Evolutionary conservation across 2,113 vertebrate genomes (phyloP).

Genomic region (Sinocyclocheilus rhinocerous): DNA sequence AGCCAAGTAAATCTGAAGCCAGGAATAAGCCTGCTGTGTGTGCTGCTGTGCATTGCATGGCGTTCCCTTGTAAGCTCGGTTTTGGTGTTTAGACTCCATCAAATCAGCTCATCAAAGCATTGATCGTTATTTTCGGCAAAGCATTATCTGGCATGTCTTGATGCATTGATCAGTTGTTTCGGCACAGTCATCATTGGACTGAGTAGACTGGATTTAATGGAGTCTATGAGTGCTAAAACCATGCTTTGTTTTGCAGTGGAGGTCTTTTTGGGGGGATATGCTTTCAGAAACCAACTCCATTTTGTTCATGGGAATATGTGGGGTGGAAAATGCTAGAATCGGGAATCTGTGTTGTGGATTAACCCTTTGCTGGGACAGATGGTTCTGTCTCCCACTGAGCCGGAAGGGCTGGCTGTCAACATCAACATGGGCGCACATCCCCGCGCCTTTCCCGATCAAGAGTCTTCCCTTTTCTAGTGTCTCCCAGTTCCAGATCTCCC

Average conservation of each 20-base stretch:
- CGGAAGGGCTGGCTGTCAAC: constrained; percentile 48
- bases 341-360: constrained; percentile 76
- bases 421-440: constrained; percentile 66
- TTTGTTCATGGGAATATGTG: constrained; percentile 4
- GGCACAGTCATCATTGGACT: neutral
- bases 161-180: neutral
- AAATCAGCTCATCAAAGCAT: neutral
- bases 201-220: neutral
- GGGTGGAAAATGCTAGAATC: constrained; percentile 51
- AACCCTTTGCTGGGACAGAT: constrained; percentile 81
- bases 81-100: no score
- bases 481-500: neutral
- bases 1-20: neutral
- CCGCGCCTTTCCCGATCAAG: constrained; percentile 31
- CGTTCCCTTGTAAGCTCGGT: neutral
- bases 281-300: constrained; percentile 33
- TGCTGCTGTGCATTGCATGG: neutral
- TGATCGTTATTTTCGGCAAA: neutral
- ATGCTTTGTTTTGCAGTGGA: neutral
- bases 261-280: constrained; percentile 6
- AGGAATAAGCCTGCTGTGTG: neutral
- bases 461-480: neutral
- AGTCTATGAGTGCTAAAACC: neutral
- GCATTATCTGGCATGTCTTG: neutral
- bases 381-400: constrained; percentile 69